Percentiles rank a stretch among this genome's conserved stretches.
Conservation (phyloP, 53 echinoderm and acorn worm genomes). For the Henricia sp. region DNA sequence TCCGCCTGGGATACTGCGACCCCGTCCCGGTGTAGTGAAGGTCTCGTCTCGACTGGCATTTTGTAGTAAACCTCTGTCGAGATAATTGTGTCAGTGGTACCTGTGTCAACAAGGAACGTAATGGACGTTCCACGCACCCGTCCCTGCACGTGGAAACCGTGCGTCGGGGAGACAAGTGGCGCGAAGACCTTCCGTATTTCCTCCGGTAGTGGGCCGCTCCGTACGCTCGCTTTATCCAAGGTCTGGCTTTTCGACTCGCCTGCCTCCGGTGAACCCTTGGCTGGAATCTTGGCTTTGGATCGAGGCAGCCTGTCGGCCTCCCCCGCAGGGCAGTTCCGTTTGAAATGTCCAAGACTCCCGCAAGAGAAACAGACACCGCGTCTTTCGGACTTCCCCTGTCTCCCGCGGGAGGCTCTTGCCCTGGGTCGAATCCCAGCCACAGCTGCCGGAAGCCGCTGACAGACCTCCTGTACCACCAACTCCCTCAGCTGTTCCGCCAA, state of each 20-base stretch:
- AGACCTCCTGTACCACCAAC: neutral
- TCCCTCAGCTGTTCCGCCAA: neutral
- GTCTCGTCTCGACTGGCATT: conserved; percentile 21
- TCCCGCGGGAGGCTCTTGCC: too few species aligned
- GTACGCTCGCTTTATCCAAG: neutral
- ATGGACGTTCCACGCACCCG: neutral
- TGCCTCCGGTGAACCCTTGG: neutral
- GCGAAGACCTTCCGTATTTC: neutral
- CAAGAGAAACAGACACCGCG: conserved; percentile 48
- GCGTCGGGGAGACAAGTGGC: neutral
- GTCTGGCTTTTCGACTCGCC: too few species aligned
- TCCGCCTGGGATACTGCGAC: conserved; percentile 49
- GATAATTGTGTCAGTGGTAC: conserved; percentile 62
- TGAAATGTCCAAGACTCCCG: conserved; percentile 15
- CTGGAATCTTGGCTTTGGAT: conserved; percentile 15
- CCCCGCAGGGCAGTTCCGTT: neutral
- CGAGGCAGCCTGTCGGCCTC: too few species aligned
- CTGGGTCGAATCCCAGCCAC: neutral
- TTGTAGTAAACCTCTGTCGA: conserved; percentile 25
- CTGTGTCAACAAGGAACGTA: conserved; percentile 58
- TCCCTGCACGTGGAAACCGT: conserved; percentile 50
- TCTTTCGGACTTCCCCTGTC: too few species aligned
- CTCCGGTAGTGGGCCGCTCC: neutral
- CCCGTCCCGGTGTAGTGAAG: neutral
- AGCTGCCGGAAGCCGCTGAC: neutral